phyloP scores from a whole-genome alignment of 92 coral and sea anemone species.

The Epizoanthus illoricatus region DNA sequence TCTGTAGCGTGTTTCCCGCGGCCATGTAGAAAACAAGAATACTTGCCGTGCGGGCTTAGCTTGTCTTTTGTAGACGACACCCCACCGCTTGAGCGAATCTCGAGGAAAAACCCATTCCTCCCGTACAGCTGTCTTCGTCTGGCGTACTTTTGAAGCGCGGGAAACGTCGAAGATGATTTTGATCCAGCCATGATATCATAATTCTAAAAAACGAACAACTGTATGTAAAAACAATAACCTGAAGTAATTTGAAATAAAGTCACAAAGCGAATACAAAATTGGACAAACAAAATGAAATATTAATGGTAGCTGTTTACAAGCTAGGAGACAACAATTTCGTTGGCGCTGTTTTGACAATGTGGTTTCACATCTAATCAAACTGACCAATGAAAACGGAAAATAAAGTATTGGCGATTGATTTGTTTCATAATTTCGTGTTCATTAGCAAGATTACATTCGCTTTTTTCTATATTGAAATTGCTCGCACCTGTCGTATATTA shows the following conservation, averaged over 20 bases:
- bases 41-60: constrained; percentile 68
- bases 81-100: constrained; percentile 75
- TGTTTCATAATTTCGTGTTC: background rate
- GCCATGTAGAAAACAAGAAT: background rate
- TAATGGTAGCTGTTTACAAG: constrained; percentile 27
- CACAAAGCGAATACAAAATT: background rate
- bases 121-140: constrained; percentile 75
- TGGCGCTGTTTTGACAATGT: background rate
- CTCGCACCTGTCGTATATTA: constrained; percentile 4
- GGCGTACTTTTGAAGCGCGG: constrained; percentile 80
- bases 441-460: background rate
- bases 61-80: constrained; percentile 73
- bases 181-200: constrained; percentile 51
- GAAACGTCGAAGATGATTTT: constrained; percentile 48
- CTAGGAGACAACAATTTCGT: constrained; percentile 1
- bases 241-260: background rate
- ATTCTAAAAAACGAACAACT: background rate
- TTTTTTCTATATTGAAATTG: background rate
- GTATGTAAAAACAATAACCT: background rate
- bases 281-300: constrained; percentile 29
- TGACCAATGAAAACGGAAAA: background rate
- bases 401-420: background rate
- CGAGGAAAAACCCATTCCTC: constrained; percentile 82
- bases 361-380: background rate
- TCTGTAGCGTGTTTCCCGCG: background rate